Base-by-base conservation (phyloP, 2,888 invertebrate species). In the Myathropa florea region DNA sequence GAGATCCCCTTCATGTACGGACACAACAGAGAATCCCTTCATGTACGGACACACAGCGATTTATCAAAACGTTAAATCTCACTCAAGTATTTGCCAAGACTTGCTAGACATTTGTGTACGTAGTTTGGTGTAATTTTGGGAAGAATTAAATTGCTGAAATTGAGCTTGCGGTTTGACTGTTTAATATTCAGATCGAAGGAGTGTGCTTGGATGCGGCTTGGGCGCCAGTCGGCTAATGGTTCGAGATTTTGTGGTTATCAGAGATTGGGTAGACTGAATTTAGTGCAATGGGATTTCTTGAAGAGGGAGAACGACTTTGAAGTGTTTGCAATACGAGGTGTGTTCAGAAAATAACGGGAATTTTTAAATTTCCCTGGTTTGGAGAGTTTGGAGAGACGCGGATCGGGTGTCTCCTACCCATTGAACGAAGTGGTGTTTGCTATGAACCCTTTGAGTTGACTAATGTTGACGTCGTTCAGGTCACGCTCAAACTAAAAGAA, bases 21-120 rank as follows among this genome's bases (percentile, higher is more conserved):
- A 33, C 33, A 18, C 33, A 33, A 10, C 33, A 33, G 33, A n/a
- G 46, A 26, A 65, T n/a, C 46, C 18, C 46, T 53, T 46, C 7
- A 21, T 10, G 33, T 33, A 33, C 33, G 33, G 63, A 64, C 28
- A 53, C 65, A 28, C 46, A 24, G 23, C 57, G 30, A 68, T 68
- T 68, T 57, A 55, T 68, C 68, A 68, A 64, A 64, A 68, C 57
- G 21, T 33, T 33, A 55, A 33, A 28, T 68, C 53, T 26, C 12
- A 30, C 28, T 23, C 30, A 33, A 55, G 30, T 10, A 55, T 30
- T 67, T 23, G 30, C 67, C 30, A 30, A 63, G 53, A 33, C 14
- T 30, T 33, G 55, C 67, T 26, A 46, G 24, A 18, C 33, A 33
- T 33, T 33, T 33, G 33, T 10, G 33, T 33, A 1, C 0, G 46